Conservation (phyloP, 2,888 invertebrate species). For the Agrotis clavis region DNA sequence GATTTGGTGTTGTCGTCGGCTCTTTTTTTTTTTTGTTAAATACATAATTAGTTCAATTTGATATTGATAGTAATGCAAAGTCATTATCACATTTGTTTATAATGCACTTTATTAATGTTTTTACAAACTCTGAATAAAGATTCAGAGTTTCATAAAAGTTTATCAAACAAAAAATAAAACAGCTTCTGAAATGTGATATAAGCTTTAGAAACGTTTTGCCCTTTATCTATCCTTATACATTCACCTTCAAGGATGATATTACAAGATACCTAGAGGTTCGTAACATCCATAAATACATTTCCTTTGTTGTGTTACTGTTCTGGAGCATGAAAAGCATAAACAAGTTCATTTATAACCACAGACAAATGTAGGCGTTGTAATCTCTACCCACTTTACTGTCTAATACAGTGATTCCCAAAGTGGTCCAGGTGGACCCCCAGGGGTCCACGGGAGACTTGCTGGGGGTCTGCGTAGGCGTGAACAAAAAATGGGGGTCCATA, state of each 20-base stretch:
- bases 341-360: slow-evolving; percentile 3
- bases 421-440: too few species aligned
- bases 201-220: background rate
- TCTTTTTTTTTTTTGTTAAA: too few species aligned
- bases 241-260: background rate
- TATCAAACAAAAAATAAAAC: background rate
- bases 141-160: background rate
- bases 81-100: too few species aligned
- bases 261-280: background rate
- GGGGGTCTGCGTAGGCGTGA: too few species aligned
- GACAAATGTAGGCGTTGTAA: slow-evolving; percentile 8
- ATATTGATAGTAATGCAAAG: too few species aligned
- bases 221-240: background rate
- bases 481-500: too few species aligned
- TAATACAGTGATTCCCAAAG: too few species aligned
- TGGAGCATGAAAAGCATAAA: slow-evolving; percentile 16
- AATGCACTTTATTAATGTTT: background rate
- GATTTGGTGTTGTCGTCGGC: too few species aligned
- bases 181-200: background rate
- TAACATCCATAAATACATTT: background rate
- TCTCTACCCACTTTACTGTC: background rate
- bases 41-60: too few species aligned
- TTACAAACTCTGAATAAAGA: too few species aligned
- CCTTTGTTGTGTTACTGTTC: slow-evolving; percentile 21
- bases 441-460: too few species aligned